Base-by-base conservation (phyloP, 1,140 invertebrate genomes). In the Ylistrum balloti region DNA sequence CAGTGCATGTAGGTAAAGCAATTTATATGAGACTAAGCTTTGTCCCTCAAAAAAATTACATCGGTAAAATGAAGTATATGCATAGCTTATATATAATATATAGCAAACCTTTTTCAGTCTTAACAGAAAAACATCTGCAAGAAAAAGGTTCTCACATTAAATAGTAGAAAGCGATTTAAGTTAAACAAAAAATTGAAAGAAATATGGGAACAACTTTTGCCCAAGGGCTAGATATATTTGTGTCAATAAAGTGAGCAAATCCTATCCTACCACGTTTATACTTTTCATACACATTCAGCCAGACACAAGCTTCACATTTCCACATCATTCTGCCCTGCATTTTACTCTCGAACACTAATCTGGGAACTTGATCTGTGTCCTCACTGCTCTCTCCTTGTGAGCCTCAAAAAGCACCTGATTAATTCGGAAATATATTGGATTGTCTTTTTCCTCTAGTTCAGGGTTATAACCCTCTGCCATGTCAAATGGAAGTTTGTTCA, bases 341-440 rank as follows among this genome's bases (percentile, higher is more conserved):
- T 74, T n/a, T 3, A 17, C 56, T 28, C 28, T n/a, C 56, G 28
- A 28, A 17, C 86, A 90, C 13, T 38, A 41, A 86, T 90, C 87
- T 0, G 89, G 87, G 22, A 87, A 87, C 34, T 87, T 87, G 0
- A 28, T 45, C 85, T 45, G 88, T 34, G 89, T 86, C 38, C 91
- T 56, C 22, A 88, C 86, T 86, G 88, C 38, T 88, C 89, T 89
- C 17, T 91, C 48, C 33, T 88, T 90, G 86, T 92, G 91, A 48
- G 90, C 91, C 13, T 92, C 56, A 88, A 92, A 93, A 28, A 92
- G 88, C 17, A 90, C 74, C 33, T 87, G 48, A 45, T 93, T 93
- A 56, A 91, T 91, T 56, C 48, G 86, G 45, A 86, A 93, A 48
- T 93, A 93, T 22, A 91, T 32, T 10, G 92, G 92, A 86, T 93